Evolutionary conservation across 2,888 invertebrate species (phyloP), one percentile per base, ranked within the genome.

Genomic region (Ophion slaviceki): DNA sequence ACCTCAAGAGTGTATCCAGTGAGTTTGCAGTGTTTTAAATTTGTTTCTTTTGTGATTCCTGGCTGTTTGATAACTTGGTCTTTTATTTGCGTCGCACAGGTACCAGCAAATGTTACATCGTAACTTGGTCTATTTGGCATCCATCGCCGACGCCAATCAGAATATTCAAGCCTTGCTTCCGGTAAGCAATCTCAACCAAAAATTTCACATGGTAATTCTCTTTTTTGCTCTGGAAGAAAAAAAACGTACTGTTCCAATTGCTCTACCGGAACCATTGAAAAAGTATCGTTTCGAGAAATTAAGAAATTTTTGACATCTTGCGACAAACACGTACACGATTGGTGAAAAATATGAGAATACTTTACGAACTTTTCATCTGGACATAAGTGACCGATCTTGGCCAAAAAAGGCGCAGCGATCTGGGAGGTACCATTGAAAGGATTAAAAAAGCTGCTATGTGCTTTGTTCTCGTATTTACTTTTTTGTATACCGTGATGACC

Each of bases 121-220:
- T 88, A 99, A 99, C 95, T 95, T 99, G 86, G 98, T 99, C 0
- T 99, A 99, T 94, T 95, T 99, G 90, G 99, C 99, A 10, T 98
- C 98, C 40, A 96, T 99, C 85, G 99, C 99, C n/a, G 99, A 99
- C 95, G 97, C 98, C 24, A 97, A 97, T 93, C 98, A 98, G 95
- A 99, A 98, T 94, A 97, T 99, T 88, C 97, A 98, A 93, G 96
- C 97, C 82, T 95, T 98, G 90, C 95, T 99, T 92, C 99, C 99
- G 91, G 98, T 98, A 96, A 96, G 90, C 47, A 72, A 66, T 66
- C 14, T 53, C 11, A 14, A 53, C 53, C 14, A 53, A 53, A 53
- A 53, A 17, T 17, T 14, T 14, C 14, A 53, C 17, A 53, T 4
- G 5, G 53, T 17, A 5, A 17, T 53, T 53, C 5, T 17, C 53